Evolutionary conservation across 2,113 vertebrate species (phyloP).

Genomic region (Albula glossodonta): DNA sequence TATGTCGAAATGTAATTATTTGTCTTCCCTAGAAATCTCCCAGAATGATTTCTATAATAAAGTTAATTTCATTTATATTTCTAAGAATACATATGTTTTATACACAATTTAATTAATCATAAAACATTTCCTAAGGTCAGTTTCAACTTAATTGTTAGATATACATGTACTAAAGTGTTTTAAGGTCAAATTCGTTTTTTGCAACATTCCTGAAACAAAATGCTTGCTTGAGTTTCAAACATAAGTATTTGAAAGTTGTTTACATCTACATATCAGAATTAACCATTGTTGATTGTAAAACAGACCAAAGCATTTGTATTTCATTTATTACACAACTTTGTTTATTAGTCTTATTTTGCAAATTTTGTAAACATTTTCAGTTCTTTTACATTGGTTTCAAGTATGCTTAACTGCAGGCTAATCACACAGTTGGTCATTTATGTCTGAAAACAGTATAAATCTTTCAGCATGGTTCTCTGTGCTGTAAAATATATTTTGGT

Average conservation of each 20-base stretch:
- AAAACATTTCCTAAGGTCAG: constrained; percentile 89
- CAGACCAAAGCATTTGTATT: constrained; percentile 99
- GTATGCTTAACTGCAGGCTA: constrained; percentile 66
- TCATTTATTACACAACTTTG: constrained; percentile 96
- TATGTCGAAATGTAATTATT: constrained; percentile 99
- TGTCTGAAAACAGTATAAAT: constrained; percentile 70
- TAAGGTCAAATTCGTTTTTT: constrained; percentile 96
- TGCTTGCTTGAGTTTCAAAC: constrained; percentile 99
- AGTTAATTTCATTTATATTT: constrained; percentile 99
- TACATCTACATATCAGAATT: constrained; percentile 99
- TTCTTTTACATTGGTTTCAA: constrained; percentile 73
- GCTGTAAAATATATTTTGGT: constrained; percentile 68
- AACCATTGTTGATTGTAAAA: constrained; percentile 99
- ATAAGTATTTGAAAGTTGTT: constrained; percentile 99
- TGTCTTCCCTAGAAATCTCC: constrained; percentile 99
- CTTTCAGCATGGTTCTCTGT: constrained; percentile 71
- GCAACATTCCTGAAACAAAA: constrained; percentile 98
- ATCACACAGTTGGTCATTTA: constrained; percentile 71
- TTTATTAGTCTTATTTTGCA: constrained; percentile 93
- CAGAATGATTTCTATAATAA: constrained; percentile 98
- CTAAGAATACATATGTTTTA: constrained; percentile 97
- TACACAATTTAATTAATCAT: constrained; percentile 92
- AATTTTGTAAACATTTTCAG: constrained; percentile 85
- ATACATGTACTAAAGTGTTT: constrained; percentile 97
- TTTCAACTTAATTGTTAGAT: constrained; percentile 94